These are phyloP conservation scores for Ophion ventricosus DNA, from an alignment of 2,888 invertebrate species.

Conservation along the genomic window DNA sequence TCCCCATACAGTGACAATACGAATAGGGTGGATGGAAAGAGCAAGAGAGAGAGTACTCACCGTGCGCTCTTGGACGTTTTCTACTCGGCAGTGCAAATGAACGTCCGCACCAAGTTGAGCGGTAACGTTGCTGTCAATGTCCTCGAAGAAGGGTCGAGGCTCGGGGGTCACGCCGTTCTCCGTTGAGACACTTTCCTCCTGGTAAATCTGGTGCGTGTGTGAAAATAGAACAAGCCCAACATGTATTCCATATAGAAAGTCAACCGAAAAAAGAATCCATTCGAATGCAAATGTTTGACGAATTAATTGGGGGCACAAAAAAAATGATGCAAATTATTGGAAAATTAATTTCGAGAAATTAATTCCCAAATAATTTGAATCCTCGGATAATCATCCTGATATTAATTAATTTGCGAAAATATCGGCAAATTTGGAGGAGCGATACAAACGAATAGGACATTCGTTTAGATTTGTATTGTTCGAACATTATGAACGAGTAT, in stretches of 20 bases:
- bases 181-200: slow-evolving; percentile 80
- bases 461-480: no score
- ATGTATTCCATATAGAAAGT: background rate
- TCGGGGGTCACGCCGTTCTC: slow-evolving; percentile 86
- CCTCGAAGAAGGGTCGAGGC: slow-evolving; percentile 90
- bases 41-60: slow-evolving; percentile 79
- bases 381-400: background rate
- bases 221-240: background rate
- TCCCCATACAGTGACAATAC: no score
- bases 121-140: slow-evolving; percentile 85
- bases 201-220: slow-evolving; percentile 77
- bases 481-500: background rate
- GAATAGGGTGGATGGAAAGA: background rate
- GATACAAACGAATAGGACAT: background rate
- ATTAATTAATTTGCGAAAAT: background rate
- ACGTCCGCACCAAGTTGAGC: slow-evolving; percentile 85
- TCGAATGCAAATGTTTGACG: background rate
- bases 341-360: background rate
- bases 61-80: slow-evolving; percentile 84
- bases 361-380: background rate
- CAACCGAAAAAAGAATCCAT: background rate
- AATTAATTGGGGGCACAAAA: background rate
- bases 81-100: slow-evolving; percentile 84
- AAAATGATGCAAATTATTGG: background rate
- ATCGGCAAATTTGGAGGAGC: background rate